These are phyloP conservation scores for Prionace glauca DNA, from an alignment of 2,797 vertebrate genomes.

Conservation along the genomic window DNA sequence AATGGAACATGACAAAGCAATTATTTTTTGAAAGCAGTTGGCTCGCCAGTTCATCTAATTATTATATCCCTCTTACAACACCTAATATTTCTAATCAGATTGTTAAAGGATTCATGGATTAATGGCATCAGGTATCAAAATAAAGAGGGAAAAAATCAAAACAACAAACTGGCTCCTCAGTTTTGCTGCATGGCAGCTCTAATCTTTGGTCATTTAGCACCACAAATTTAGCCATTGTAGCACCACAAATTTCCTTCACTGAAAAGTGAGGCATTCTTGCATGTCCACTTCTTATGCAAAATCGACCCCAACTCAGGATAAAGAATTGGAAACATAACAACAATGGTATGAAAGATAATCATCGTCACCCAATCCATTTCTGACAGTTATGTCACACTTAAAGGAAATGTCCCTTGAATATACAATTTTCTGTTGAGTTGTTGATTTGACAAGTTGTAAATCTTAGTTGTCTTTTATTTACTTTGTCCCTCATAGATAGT, in stretches of 20 bases:
- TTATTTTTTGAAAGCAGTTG: too few relatives aligned
- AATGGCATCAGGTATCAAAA: too few relatives aligned
- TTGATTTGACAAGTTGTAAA: neutral
- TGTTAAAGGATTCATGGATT: too few relatives aligned
- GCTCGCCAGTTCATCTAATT: too few relatives aligned
- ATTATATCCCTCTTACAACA: too few relatives aligned
- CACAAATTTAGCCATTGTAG: neutral
- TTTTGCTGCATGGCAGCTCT: too few relatives aligned
- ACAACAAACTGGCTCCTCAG: too few relatives aligned
- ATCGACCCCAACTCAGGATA: neutral
- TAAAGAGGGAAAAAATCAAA: too few relatives aligned
- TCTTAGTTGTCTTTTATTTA: neutral
- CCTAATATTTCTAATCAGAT: too few relatives aligned
- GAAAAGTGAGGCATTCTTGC: neutral
- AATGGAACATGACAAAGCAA: too few relatives aligned
- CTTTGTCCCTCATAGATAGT: neutral
- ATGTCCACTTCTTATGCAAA: too few relatives aligned
- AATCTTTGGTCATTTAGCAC: too few relatives aligned
- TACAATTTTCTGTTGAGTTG: neutral
- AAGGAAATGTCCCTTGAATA: neutral
- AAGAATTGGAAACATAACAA: neutral
- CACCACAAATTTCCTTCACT: neutral
- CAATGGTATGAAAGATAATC: neutral
- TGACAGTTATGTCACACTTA: neutral
- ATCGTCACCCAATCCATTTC: neutral